A percentile compares a stretch with the other conserved stretches of the same genome.
Evolutionary conservation across 1,140 invertebrate genomes (phyloP).

Genomic region (Megalopta genalis): DNA sequence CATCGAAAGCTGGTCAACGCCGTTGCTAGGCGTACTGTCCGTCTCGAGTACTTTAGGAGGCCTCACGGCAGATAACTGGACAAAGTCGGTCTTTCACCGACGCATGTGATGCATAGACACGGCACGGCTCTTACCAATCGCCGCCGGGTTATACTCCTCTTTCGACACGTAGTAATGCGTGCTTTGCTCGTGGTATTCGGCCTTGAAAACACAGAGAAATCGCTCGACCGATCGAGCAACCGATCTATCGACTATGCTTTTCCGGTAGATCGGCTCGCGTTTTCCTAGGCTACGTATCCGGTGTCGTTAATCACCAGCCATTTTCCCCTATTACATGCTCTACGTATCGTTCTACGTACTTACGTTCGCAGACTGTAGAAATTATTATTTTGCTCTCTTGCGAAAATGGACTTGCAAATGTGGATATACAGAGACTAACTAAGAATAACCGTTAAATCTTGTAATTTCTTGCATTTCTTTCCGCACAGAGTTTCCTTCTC

Average conservation of each 20-base stretch:
- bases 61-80: conserved; percentile 54
- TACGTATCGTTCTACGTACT: conserved; percentile 4
- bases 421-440: not conserved
- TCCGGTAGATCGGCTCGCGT: not conserved
- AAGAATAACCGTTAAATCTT: conserved; percentile 28
- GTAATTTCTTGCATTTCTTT: conserved; percentile 2
- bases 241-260: conserved; percentile 31
- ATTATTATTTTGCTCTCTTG: conserved; percentile 20
- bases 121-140: conserved; percentile 57
- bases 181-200: conserved; percentile 57
- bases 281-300: not conserved
- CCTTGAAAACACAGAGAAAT: conserved; percentile 65
- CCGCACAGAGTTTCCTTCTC: not conserved
- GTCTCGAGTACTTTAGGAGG: conserved; percentile 32
- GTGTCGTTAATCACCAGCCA: not conserved
- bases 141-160: conserved; percentile 50
- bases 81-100: conserved; percentile 47
- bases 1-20: conserved; percentile 33
- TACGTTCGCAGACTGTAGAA: not conserved
- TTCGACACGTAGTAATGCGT: conserved; percentile 59
- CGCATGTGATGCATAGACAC: conserved; percentile 62
- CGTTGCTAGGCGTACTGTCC: conserved; percentile 71
- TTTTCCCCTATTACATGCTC: not conserved
- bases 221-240: conserved; percentile 39
- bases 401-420: conserved; percentile 21